A percentile compares a stretch with the other conserved stretches of the same genome.
Conservation (phyloP, 2,113 vertebrate genomes). For the Pseudonaja textilis region DNA sequence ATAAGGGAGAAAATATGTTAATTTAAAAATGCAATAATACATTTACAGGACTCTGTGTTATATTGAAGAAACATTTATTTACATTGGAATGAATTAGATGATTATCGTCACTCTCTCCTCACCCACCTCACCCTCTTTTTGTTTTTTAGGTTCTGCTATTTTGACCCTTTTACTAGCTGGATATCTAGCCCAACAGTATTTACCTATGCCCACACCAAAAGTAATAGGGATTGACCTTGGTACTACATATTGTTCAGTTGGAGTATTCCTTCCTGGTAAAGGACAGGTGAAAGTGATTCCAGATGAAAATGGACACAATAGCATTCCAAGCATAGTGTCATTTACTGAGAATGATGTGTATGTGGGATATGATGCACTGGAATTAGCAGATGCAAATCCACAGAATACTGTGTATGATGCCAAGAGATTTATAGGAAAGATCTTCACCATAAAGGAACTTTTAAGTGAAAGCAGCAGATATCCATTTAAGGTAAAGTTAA, state of each 20-base stretch:
- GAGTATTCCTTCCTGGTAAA: slow-evolving; percentile 88
- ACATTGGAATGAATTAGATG: background rate
- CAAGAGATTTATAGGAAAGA: slow-evolving; percentile 95
- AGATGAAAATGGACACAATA: slow-evolving; percentile 82
- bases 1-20: background rate
- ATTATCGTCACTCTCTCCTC: fast-evolving
- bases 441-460: slow-evolving; percentile 80
- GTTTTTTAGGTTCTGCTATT: slow-evolving; percentile 84
- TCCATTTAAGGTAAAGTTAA: slow-evolving; percentile 85
- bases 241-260: slow-evolving; percentile 95
- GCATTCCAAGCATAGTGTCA: slow-evolving; percentile 90
- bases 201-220: slow-evolving; percentile 88
- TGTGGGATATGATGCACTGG: slow-evolving; percentile 84
- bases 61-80: background rate
- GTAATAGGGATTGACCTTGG: slow-evolving; percentile 95
- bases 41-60: background rate
- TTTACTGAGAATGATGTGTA: slow-evolving; percentile 77
- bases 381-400: slow-evolving; percentile 83
- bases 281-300: slow-evolving; percentile 87
- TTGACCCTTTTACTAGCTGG: slow-evolving; percentile 89
- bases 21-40: background rate
- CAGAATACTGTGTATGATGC: slow-evolving; percentile 94
- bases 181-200: slow-evolving; percentile 93
- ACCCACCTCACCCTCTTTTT: background rate
- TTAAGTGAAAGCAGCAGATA: slow-evolving; percentile 85